Percentiles rank a stretch among this genome's conserved stretches.
These are phyloP conservation scores for Cydia splendana DNA, from an alignment of 1,140 invertebrate genomes.

Conservation along the genomic window DNA sequence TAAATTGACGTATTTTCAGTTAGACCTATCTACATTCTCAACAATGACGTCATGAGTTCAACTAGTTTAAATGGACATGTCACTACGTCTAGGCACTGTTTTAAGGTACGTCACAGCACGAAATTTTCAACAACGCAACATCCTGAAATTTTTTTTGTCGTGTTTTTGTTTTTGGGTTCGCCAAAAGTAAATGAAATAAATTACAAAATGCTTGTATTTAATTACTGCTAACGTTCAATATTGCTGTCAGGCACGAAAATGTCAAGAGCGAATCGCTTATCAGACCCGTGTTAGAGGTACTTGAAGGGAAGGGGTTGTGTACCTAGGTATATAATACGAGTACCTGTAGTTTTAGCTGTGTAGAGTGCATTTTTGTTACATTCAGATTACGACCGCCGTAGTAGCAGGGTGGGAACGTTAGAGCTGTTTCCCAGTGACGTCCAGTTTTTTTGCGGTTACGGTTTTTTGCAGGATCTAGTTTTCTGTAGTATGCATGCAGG, in stretches of 20 bases:
- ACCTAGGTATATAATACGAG: too few species aligned
- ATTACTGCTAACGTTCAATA: not conserved
- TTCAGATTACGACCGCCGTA: too few species aligned
- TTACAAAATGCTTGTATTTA: slow-evolving; percentile 12
- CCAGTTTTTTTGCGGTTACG: too few species aligned
- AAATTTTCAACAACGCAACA: not conserved
- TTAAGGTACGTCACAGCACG: slow-evolving; percentile 24
- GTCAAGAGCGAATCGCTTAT: slow-evolving; percentile 21
- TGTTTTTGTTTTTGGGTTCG: not conserved
- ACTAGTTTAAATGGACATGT: slow-evolving; percentile 23
- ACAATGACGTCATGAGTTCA: not conserved
- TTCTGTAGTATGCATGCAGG: too few species aligned
- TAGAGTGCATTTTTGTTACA: too few species aligned
- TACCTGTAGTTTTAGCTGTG: too few species aligned
- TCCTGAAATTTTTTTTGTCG: slow-evolving; percentile 2
- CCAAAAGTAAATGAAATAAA: not conserved
- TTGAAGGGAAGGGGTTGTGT: too few species aligned
- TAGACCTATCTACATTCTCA: not conserved
- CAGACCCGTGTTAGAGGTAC: not conserved
- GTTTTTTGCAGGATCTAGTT: too few species aligned
- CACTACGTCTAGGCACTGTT: slow-evolving; percentile 23
- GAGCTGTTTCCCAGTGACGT: too few species aligned
- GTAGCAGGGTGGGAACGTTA: too few species aligned
- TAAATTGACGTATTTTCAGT: not conserved
- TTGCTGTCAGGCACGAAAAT: slow-evolving; percentile 18